Evolutionary conservation across 23 tunicate species (phyloP), one percentile per base, ranked within the genome.

Genomic region (Trididemnum miniatum): DNA sequence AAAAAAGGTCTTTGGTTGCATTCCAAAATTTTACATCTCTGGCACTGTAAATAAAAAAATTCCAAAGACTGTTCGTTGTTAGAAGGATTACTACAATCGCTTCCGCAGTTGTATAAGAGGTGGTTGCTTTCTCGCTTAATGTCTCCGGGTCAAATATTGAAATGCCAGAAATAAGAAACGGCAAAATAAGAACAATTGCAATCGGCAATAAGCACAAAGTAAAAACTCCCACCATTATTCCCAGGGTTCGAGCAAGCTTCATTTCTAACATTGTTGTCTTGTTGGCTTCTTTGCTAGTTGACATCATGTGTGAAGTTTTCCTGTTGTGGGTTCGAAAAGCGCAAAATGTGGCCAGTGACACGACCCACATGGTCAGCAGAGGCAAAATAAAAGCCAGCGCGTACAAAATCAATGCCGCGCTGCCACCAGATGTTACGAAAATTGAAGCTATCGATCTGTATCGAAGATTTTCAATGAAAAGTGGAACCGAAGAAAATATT

Each of bases 171-270:
- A 75, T 35, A 37, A 74, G 62, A 1, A 59, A 22, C 28, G 62
- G 35, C 5, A 35, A 0, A 1, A 75, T 1, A 3, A 90, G 57
- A 4, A 80, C 79, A 28, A 90, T 30, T 23, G 60, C 51, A 0
- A 79, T 34, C 29, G 96, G 96, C 18, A 90, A 75, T 5, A 90
- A 33, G 29, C 86, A 79, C 1, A 80, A 24, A 32, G 81, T 85
- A 74, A 84, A 90, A 3, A 73, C 82, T 7, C 96, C 89, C 31
- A 90, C 96, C 96, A 90, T 90, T 20, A 90, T 74, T 30, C 80
- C 80, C 29, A 90, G 83, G 1, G 89, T 85, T 12, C 54, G 44
- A 38, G 82, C 89, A 12, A 90, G 78, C 35, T 71, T 59, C 32
- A 35, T 49, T 65, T 85, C 89, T 9, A 73, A 30, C 7, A 33